Evolutionary conservation across 2,113 vertebrate species (phyloP), one percentile per base, ranked within the genome.

Genomic region (Miniopterus natalensis): DNA sequence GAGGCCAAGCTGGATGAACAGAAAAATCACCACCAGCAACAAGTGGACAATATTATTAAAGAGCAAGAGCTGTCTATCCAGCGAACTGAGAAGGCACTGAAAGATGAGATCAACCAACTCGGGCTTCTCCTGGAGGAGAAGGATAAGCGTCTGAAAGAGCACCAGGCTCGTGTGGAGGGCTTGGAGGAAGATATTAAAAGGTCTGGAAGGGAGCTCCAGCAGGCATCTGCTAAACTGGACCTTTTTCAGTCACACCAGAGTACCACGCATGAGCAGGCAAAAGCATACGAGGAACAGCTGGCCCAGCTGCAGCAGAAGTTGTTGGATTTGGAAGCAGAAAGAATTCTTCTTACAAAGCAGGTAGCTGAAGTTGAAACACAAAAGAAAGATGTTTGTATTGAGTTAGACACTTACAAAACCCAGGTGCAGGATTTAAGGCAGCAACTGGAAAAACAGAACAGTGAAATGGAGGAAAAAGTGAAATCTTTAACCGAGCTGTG

Each of bases 101-200:
- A 98, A 97, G 98, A 99, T 61, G 99, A 99, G 80, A 97, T 99
- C 31, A 99, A 98, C 84, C 98, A 98, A 3, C 96, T 99, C 47
- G 99, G 97, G 77, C 98, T 98, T 55, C 98, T 98, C 12, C 68
- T 99, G 79, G 97, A 98, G 84, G 99, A 99, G 87, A 99, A 99
- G 77, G 98, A 99, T 36, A 99, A 98, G 81, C 96, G 98, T 70
- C 65, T 99, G 45, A 96, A 98, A 92, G 98, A 99, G 42, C 96
- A 98, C 29, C 95, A 97, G 83, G 78, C 93, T n/a, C 98, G 20
- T 65, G 97, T 99, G 94, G 98, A 95, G 73, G 96, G 95, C 63
- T 96, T 99, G 36, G 98, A 98, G 78, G 98, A 99, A 66, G 97
- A 97, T 89, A 93, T 97, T n/a, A 95, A 98, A 93, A 98, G 98